Base-by-base conservation (phyloP, 1,140 invertebrate genomes). In the Geopemphigus sp. region DNA sequence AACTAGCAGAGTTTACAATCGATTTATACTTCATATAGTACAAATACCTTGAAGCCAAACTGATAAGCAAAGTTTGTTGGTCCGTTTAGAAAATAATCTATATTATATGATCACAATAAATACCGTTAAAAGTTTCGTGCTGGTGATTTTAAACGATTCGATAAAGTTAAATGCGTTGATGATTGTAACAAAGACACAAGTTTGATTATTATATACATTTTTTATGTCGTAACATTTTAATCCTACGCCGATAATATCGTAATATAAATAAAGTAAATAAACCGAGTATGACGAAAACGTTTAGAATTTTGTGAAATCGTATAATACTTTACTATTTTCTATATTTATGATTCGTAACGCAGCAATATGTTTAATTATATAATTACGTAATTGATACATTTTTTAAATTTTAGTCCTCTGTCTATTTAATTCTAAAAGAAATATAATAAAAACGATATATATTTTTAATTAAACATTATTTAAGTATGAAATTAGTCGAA, bases 1-100 rank as follows among this genome's bases (percentile, higher is more conserved):
- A 50, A 70, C 47, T 70, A 53, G 47, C 24, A 70, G 47, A 50
- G 45, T 70, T 54, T 54, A 29, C 17, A 54, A 72, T 54, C 68
- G 68, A 54, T 72, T 53, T 54, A 72, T 29, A 24, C 17, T 54
- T 24, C 47, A 14, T 72, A n/a, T 29, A 54, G 5, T 72, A 54
- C 8, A 29, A 53, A 29, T 54, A 54, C 47, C 47, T 72, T 29
- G 22, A 54, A 72, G 68, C 47, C 47, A 54, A 29, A 54, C 15
- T 54, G 68, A 72, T 72, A 72, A 72, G 68, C 26, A 72, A 68
- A 72, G 47, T 72, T 72, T 72, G 68, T 72, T 29, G 24, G 47
- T n/a, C 24, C 47, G 54, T 24, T 54, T 54, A 53, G 26, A 53
- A 72, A 72, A 54, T 54, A 54, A 54, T 29, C 47, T 72, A 24